phyloP scores from a whole-genome alignment of 2,888 invertebrate genomes.

The Sinotaia quadrata region DNA sequence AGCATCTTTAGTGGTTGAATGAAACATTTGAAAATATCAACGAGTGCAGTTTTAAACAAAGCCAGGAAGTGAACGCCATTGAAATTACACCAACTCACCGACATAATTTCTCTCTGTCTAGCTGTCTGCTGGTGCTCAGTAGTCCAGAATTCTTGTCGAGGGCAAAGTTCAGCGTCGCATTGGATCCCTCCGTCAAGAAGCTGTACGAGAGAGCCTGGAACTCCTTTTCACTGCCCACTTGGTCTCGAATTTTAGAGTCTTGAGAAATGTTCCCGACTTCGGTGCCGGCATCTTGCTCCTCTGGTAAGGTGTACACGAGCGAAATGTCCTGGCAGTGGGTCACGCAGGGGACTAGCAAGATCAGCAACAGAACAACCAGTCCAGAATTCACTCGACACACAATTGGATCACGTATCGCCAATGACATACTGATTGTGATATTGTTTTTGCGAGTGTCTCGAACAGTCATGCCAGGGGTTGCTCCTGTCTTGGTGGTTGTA shows the following conservation, averaged over 20 bases:
- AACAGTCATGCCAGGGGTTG: too few relatives aligned
- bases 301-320: constrained; percentile 51
- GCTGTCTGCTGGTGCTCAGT: constrained; percentile 77
- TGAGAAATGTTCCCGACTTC: constrained; percentile 53
- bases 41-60: too few relatives aligned
- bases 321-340: constrained; percentile 29
- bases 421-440: too few relatives aligned
- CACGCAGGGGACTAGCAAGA: constrained; percentile 2
- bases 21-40: too few relatives aligned
- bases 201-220: constrained; percentile 47
- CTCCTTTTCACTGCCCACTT: constrained; percentile 36
- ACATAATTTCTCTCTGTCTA: constrained; percentile 37
- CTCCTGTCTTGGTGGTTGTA: too few relatives aligned
- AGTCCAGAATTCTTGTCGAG: constrained; percentile 91
- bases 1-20: too few relatives aligned
- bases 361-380: neutral
- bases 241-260: constrained; percentile 70
- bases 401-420: too few relatives aligned
- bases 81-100: neutral
- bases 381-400: too few relatives aligned
- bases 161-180: constrained; percentile 78
- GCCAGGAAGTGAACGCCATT: too few relatives aligned
- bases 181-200: constrained; percentile 42
- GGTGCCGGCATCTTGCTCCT: constrained; percentile 56
- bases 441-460: too few relatives aligned